phyloP scores from a whole-genome alignment of 2,113 vertebrate species.

The Chlorodrepanis virens region DNA sequence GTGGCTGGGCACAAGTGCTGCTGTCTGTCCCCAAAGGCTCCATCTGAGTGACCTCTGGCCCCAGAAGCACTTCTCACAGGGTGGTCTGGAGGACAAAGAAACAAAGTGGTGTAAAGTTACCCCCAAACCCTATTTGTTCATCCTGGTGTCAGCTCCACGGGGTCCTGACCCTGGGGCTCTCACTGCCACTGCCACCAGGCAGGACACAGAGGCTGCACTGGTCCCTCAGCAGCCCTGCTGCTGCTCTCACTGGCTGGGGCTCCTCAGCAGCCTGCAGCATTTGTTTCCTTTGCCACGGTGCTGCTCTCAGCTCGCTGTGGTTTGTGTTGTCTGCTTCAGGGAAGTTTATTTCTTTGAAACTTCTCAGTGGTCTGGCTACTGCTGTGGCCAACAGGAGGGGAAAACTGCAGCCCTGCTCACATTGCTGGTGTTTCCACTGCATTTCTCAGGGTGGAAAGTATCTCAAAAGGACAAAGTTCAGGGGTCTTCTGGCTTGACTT shows the following conservation, averaged over 20 bases:
- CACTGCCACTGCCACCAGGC: not conserved
- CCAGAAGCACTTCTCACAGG: not conserved
- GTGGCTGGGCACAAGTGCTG: not conserved
- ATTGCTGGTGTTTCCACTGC: not conserved
- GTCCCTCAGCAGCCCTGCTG: not conserved
- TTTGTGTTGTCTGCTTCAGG: not conserved
- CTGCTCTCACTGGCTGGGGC: too few relatives aligned
- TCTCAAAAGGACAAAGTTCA: not conserved
- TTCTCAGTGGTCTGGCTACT: not conserved
- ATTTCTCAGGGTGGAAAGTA: not conserved
- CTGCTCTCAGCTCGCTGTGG: not conserved
- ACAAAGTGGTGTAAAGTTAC: not conserved
- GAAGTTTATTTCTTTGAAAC: not conserved
- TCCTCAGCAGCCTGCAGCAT: not conserved
- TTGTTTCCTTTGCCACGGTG: not conserved
- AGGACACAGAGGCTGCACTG: not conserved
- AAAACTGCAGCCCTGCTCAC: rapidly evolving
- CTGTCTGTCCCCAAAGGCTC: not conserved
- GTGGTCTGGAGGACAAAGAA: not conserved
- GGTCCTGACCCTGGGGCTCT: not conserved
- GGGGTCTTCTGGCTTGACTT: not conserved
- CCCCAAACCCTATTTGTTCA: not conserved
- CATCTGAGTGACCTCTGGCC: rapidly evolving
- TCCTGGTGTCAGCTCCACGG: not conserved
- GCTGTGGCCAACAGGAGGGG: rapidly evolving